Base-by-base conservation (phyloP, 92 coral and sea anemone species). In the Umimayanthus chanpuru region DNA sequence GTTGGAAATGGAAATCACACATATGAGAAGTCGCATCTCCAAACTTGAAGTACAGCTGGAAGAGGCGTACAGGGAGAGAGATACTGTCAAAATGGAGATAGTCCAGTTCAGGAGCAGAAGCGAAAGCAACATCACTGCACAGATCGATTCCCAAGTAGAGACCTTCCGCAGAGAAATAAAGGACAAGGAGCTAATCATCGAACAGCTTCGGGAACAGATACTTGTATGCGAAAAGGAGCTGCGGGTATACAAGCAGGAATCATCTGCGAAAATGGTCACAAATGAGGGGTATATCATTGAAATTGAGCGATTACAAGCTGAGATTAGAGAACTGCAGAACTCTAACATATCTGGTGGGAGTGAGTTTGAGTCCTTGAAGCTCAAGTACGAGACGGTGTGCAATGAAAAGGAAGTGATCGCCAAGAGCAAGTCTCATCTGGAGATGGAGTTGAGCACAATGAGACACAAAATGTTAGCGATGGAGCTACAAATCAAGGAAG, bases 181-280 rank as follows among this genome's bases (percentile, higher is more conserved):
- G 28, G 97, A 97, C 32, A 91, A 90, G 88, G 94, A 97, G 61
- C 90, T 92, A 79, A 89, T 95, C 14, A 91, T 94, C 44, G 98
- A 93, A 32, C 92, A 92, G 86, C 92, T 97, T 50, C 96, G 94
- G 64, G 88, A 93, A 65, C 94, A 92, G 56, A 89, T 92, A 71
- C 87, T 89, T 73, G 89, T 94, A 40, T 88, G 91, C 44, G 98
- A 94, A 76, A 89, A 93, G 80, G 97, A 97, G 82, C 88, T 95
- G 23, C 85, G 82, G 49, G 83, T 94, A 7, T 88, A 91, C 77
- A 95, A 93, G 83, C 86, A 82, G 41, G 77, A 82, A 43, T 68
- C 76, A 20, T 82, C 86, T 66, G 36, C 76, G 23, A 82, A 82
- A 68, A 23, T 68, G 76, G 56, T 41, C 65, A 44, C 77, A 40